Base-by-base conservation (phyloP, 2,797 vertebrate species). In the Anguilla obscura region DNA sequence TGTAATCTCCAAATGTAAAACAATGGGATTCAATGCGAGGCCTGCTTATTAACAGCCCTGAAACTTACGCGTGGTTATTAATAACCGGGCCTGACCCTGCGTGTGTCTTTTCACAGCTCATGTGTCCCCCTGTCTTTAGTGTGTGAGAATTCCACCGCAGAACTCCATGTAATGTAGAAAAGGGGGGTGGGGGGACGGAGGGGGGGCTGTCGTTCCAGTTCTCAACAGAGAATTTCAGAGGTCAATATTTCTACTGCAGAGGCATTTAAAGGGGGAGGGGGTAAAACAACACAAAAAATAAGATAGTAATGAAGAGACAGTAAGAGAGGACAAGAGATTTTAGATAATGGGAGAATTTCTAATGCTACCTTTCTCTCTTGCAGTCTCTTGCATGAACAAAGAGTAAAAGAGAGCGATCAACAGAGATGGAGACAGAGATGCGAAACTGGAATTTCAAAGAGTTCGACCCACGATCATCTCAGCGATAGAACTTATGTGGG, bases 1-100 rank as follows among this genome's bases (percentile, higher is more conserved):
- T 60, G 50, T 54, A 71, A 87, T 84, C 60, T 84, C 60, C 80
- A 14, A 24, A 60, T 60, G 50, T 1, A 58, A 69, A 83, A 87
- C 80, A 66, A 66, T 84, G 40, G 24, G 33, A n/a, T 66, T 66
- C 21, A n/a, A 66, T 27, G n/a, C 9, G 60, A 66, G 24, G n/a
- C 21, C 60, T 16, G 54, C 54, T 66, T 66, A n/a, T 66, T 66
- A 66, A 66, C 24, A n/a, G 60, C 21, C 60, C 4, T 24, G 24
- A n/a, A 66, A n/a, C 24, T 1, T 5, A 66, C 0, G 7, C n/a
- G n/a, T 56, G 54, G 54, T 56, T n/a, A n/a, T 66, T 2, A n/a
- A 66, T 6, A 66, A 27, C 60, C 2, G 60, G 54, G 1, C 14
- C 24, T 24, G n/a, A 66, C 3, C 5, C 7, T 6, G 60, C 21